Percentiles rank a stretch among this genome's conserved stretches.
Evolutionary conservation across 2,113 vertebrate genomes (phyloP).

Genomic region (Triplophysa dalaica): DNA sequence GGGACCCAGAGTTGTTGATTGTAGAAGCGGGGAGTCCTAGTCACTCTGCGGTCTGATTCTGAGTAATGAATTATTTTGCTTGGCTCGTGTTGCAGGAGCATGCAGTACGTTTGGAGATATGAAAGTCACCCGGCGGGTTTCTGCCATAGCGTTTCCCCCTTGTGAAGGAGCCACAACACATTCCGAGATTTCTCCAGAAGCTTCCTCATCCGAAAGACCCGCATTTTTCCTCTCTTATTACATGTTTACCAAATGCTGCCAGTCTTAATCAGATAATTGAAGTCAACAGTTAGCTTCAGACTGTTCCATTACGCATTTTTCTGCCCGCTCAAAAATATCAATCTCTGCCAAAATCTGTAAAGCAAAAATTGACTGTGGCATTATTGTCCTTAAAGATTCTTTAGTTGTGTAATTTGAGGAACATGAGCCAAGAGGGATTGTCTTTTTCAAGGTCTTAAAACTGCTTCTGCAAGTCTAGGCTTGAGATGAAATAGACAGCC

Average conservation of each 20-base stretch:
- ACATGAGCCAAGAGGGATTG: constrained; percentile 19
- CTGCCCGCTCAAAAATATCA: background rate
- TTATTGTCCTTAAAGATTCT: constrained; percentile 7
- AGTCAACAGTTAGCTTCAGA: constrained; percentile 13
- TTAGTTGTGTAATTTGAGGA: constrained; percentile 32
- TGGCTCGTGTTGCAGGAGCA: constrained; percentile 14
- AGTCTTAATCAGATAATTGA: constrained; percentile 47
- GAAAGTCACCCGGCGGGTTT: constrained; percentile 26
- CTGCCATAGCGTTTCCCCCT: constrained; percentile 34
- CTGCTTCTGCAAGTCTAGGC: constrained; percentile 20
- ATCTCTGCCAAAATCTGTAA: constrained; percentile 23
- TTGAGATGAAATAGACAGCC: constrained; percentile 20
- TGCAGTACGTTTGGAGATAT: constrained; percentile 27
- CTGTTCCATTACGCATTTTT: constrained; percentile 12
- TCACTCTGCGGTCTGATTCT: constrained; percentile 35
- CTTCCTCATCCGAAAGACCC: constrained; percentile 14
- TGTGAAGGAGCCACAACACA: constrained; percentile 27
- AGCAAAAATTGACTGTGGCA: background rate
- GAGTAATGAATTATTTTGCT: constrained; percentile 45
- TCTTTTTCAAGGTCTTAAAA: constrained; percentile 20
- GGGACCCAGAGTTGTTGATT: constrained; percentile 9
- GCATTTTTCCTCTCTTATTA: constrained; percentile 44
- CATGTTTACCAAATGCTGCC: constrained; percentile 39
- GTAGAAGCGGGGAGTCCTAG: constrained; percentile 17
- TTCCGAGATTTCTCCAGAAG: constrained; percentile 25